Base-by-base conservation (phyloP, 1,140 invertebrate species). In the Dysdera silvatica region DNA sequence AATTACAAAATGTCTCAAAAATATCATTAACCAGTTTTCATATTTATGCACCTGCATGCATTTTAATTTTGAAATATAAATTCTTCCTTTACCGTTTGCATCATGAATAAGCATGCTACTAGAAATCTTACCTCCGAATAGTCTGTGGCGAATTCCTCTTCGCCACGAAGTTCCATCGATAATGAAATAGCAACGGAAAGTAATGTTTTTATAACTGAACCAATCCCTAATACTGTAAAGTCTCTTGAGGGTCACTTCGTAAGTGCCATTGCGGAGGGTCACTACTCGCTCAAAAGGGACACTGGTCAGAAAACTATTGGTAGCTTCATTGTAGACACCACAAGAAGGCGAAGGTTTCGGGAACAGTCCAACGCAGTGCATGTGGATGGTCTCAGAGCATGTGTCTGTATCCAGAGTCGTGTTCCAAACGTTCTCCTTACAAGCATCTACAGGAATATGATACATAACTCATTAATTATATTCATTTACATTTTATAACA, bases 301-400 rank as follows among this genome's bases (percentile, higher is more conserved):
- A 32, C 55, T 60, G 5, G 57, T 60, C 20, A 71, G 16, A 35
- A 48, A 68, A 14, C 14, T 64, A 20, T 57, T 48, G 12, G 57
- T 52, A 12, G 47, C 49, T 40, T 69, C 66, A 29, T 72, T 68
- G 43, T 52, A 72, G 24, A 72, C 51, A 18, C 71, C 71, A 58
- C 71, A 72, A n/a, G 66, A 55, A 33, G 71, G 67, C 16, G 67
- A 66, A 20, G 71, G 71, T 26, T 68, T 68, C 1, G 71, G 70
- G 60, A 70, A 71, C 53, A 71, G 64, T 14, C 70, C 70, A 2
- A 60, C 45, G 52, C 70, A 71, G 35, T 69, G 41, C 57, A 71
- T 63, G 4, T 33, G 31, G 29, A 71, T 71, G 2, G 55, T 56
- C 51, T 71, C 70, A 10, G 61, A 56, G 58, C 70, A 71, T 4